phyloP scores from a whole-genome alignment of 2,888 invertebrate species.

The Argyresthia albistria region DNA sequence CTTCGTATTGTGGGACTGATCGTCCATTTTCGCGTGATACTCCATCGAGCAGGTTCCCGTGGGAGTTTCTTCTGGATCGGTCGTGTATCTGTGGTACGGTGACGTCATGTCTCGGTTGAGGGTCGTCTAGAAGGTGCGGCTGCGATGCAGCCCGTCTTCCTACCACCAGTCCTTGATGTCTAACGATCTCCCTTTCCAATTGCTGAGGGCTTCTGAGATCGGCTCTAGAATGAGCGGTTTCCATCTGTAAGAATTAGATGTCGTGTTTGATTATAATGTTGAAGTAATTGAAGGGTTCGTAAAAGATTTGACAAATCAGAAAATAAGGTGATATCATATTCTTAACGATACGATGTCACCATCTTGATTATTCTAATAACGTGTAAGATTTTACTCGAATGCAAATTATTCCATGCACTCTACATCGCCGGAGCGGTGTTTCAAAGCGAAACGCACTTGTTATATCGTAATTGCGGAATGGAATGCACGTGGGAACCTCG shows the following conservation, averaged over 20 bases:
- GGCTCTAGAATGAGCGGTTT: slow-evolving; percentile 53
- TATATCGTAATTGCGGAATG: slow-evolving; percentile 35
- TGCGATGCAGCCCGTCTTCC: slow-evolving; percentile 76
- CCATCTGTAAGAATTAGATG: slow-evolving; percentile 39
- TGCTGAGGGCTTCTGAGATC: slow-evolving; percentile 76
- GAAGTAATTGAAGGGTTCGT: too few relatives aligned
- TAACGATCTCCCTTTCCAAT: slow-evolving; percentile 71
- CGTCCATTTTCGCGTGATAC: slow-evolving; percentile 35
- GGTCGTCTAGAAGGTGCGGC: slow-evolving; percentile 75
- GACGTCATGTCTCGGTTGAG: slow-evolving; percentile 44
- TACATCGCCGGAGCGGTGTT: slow-evolving; percentile 3
- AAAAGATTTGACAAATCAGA: too few relatives aligned
- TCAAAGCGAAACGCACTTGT: slow-evolving; percentile 21
- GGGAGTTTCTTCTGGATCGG: slow-evolving; percentile 68
- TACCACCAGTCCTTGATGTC: slow-evolving; percentile 70
- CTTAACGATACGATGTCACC: too few relatives aligned
- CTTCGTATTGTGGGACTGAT: slow-evolving; percentile 39
- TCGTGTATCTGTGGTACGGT: slow-evolving; percentile 48
- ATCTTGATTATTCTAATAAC: too few relatives aligned
- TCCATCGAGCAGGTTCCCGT: slow-evolving; percentile 73
- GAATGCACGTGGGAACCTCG: slow-evolving; percentile 29
- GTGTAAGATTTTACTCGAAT: neutral
- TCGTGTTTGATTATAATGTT: too few relatives aligned
- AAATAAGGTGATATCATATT: too few relatives aligned
- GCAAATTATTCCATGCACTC: neutral